phyloP scores from a whole-genome alignment of 1,140 invertebrate species.

The Dinoponera quadriceps region DNA sequence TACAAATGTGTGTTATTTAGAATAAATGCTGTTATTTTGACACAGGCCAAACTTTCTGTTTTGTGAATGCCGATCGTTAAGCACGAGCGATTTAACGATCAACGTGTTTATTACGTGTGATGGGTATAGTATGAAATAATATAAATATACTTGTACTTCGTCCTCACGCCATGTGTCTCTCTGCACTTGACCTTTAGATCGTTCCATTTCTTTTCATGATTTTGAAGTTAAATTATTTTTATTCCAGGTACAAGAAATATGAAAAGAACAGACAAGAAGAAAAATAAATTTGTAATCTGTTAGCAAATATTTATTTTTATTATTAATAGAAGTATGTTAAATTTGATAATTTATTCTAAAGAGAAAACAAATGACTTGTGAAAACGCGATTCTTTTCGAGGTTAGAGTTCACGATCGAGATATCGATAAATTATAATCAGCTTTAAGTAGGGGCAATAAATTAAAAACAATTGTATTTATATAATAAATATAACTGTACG shows the following conservation, averaged over 20 bases:
- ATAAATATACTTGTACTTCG: constrained; percentile 48
- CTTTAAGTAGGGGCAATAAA: background rate
- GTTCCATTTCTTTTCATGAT: background rate
- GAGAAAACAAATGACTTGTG: background rate
- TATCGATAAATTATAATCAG: background rate
- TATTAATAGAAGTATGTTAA: background rate
- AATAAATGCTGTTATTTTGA: background rate
- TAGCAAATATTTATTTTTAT: background rate
- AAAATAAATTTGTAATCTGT: background rate
- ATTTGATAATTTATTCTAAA: background rate
- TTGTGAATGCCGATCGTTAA: background rate
- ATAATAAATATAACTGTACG: background rate
- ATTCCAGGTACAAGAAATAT: background rate
- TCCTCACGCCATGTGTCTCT: background rate
- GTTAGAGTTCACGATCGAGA: background rate
- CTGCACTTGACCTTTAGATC: background rate
- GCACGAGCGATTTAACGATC: background rate
- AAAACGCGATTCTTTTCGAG: background rate
- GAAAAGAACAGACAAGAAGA: background rate
- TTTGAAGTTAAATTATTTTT: background rate
- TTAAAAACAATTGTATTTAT: background rate
- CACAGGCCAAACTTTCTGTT: background rate
- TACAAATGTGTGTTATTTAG: background rate
- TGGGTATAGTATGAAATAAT: background rate
- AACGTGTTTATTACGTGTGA: background rate